Percentiles rank a stretch among this genome's conserved stretches.
Conservation (phyloP, 2,888 invertebrate species). For the Himalopsyche japonica region DNA sequence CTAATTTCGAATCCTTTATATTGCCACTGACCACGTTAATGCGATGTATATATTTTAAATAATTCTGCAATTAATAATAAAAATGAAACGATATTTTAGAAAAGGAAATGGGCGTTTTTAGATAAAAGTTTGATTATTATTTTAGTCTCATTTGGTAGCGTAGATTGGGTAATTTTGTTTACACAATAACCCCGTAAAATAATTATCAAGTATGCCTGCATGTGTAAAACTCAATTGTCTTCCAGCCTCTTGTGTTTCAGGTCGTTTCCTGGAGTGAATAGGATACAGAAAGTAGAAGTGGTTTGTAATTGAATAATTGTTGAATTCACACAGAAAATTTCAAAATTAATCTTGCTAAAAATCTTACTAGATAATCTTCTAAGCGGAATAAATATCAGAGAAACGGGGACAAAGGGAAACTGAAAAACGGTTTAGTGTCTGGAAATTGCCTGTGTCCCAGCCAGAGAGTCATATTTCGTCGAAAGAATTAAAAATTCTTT, state of each 20-base stretch:
- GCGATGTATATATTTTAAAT: no score
- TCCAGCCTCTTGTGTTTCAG: not conserved
- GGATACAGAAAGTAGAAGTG: not conserved
- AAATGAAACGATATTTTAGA: no score
- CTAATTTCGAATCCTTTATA: no score
- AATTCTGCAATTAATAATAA: no score
- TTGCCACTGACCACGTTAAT: no score
- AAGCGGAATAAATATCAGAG: not conserved
- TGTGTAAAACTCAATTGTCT: not conserved
- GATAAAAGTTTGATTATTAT: no score
- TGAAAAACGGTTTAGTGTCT: not conserved
- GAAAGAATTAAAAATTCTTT: not conserved
- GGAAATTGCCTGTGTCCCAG: not conserved
- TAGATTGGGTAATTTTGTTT: no score
- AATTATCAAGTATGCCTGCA: not conserved
- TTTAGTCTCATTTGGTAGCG: no score
- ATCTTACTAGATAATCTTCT: not conserved
- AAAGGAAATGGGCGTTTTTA: no score
- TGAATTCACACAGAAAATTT: no score
- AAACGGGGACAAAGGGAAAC: not conserved
- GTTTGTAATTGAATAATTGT: not conserved
- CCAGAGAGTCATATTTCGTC: not conserved
- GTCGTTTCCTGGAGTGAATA: not conserved
- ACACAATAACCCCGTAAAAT: no score
- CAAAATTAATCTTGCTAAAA: not conserved